Percentiles rank a stretch among this genome's conserved stretches.
These are phyloP conservation scores for Eulemur coronatus DNA, from an alignment of 2,797 vertebrate species.

Conservation along the genomic window DNA sequence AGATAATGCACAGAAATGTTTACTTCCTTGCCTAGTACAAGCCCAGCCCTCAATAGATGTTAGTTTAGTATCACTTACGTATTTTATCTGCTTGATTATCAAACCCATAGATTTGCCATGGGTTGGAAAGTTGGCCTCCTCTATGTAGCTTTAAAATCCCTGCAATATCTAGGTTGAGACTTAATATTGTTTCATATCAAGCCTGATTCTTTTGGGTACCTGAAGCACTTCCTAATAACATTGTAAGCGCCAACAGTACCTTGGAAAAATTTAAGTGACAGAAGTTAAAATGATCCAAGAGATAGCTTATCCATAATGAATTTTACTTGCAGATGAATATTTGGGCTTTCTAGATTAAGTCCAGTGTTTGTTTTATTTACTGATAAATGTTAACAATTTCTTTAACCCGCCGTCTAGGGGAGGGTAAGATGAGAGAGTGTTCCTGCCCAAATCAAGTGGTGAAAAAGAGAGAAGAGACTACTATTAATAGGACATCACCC, in stretches of 20 bases:
- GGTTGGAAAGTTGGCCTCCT: background rate
- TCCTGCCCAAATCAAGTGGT: background rate
- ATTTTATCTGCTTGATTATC: background rate
- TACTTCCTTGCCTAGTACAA: background rate
- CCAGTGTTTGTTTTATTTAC: background rate
- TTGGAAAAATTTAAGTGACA: background rate
- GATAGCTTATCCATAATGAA: background rate
- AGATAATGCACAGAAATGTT: background rate
- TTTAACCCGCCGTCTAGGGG: background rate
- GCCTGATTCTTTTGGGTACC: background rate
- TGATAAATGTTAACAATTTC: background rate
- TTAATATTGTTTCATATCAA: background rate
- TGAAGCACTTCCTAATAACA: background rate
- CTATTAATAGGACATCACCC: too few relatives aligned
- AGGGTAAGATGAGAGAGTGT: background rate
- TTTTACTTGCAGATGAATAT: background rate
- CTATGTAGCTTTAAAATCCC: background rate
- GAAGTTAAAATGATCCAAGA: background rate
- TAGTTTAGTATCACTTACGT: background rate
- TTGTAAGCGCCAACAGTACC: background rate
- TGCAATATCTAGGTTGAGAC: background rate
- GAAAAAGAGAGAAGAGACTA: background rate
- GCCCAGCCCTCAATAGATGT: background rate
- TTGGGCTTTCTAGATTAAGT: background rate
- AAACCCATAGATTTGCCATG: background rate